phyloP scores from a whole-genome alignment of 2,888 invertebrate species.

The Seladonia tumulorum region DNA sequence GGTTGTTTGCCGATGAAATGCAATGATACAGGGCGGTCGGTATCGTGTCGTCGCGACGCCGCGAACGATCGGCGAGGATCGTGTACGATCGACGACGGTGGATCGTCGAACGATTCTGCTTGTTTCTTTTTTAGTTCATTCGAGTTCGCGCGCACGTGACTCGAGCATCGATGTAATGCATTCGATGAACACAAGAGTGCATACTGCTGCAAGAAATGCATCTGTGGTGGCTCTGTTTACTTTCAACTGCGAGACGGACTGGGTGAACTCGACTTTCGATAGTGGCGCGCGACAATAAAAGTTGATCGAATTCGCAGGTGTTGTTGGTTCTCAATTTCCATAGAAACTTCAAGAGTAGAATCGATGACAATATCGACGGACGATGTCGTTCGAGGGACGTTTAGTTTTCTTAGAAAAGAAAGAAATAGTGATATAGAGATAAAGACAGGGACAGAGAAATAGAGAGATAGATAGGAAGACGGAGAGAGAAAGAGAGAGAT shows the following conservation, averaged over 20 bases:
- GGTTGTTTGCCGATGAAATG: slow-evolving; percentile 64
- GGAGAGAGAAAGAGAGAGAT: slow-evolving; percentile 15
- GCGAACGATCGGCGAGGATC: slow-evolving; percentile 42
- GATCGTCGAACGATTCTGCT: slow-evolving; percentile 20
- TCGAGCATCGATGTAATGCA: not conserved
- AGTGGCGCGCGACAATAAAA: slow-evolving; percentile 16
- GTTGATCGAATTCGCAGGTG: slow-evolving; percentile 15
- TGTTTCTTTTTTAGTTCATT: not conserved
- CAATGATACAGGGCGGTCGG: slow-evolving; percentile 59
- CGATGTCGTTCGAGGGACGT: not conserved
- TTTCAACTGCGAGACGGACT: not conserved
- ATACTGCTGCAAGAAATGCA: slow-evolving; percentile 28
- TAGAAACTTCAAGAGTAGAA: not conserved
- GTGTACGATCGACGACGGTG: slow-evolving; percentile 22
- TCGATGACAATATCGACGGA: not conserved
- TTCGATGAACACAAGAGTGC: not conserved
- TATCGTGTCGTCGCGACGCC: slow-evolving; percentile 60
- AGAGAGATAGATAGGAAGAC: not conserved
- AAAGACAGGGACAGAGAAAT: not conserved
- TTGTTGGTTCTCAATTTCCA: not conserved
- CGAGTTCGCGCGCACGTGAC: slow-evolving; percentile 30
- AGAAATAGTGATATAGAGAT: not conserved
- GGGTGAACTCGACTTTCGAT: not conserved
- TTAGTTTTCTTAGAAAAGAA: slow-evolving; percentile 22
- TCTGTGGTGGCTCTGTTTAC: not conserved